phyloP scores from a whole-genome alignment of 2,113 vertebrate genomes.

The Cheilinus undulatus region DNA sequence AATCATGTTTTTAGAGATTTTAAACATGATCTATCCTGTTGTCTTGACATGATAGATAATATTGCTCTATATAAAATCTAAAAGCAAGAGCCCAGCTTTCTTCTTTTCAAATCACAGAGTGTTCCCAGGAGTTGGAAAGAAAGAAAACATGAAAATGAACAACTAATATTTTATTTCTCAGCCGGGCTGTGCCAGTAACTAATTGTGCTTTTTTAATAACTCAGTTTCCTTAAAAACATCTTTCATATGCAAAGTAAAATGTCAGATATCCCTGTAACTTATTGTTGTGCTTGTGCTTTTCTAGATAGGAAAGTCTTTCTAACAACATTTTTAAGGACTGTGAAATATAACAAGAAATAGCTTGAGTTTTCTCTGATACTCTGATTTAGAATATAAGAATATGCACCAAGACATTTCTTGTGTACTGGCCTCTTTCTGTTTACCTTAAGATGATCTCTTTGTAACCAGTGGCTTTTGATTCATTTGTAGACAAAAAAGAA shows the following conservation, averaged over 20 bases:
- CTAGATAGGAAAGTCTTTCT: not conserved
- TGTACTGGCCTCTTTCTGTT: not conserved
- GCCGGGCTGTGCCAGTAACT: not conserved
- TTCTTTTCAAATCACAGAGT: constrained; percentile 17
- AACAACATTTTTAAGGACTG: no score
- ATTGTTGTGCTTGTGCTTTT: not conserved
- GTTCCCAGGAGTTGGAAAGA: constrained; percentile 1
- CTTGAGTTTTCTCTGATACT: no score
- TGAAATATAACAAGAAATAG: no score
- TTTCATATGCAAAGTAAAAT: no score
- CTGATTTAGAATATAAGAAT: no score
- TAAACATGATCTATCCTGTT: constrained; percentile 1
- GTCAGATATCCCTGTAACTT: not conserved
- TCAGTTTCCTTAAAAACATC: not conserved
- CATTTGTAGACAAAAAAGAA: constrained; percentile 89
- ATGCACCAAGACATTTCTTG: not conserved
- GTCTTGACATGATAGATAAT: no score
- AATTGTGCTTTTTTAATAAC: not conserved
- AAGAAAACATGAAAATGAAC: constrained; percentile 12
- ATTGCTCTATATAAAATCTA: not conserved
- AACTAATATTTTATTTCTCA: constrained; percentile 15
- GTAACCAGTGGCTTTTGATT: constrained; percentile 5
- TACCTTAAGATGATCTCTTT: not conserved
- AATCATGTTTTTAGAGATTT: not conserved
- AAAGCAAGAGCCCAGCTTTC: constrained; percentile 1